Base-by-base conservation (phyloP, 2,888 invertebrate genomes). In the Hololepta plana region DNA sequence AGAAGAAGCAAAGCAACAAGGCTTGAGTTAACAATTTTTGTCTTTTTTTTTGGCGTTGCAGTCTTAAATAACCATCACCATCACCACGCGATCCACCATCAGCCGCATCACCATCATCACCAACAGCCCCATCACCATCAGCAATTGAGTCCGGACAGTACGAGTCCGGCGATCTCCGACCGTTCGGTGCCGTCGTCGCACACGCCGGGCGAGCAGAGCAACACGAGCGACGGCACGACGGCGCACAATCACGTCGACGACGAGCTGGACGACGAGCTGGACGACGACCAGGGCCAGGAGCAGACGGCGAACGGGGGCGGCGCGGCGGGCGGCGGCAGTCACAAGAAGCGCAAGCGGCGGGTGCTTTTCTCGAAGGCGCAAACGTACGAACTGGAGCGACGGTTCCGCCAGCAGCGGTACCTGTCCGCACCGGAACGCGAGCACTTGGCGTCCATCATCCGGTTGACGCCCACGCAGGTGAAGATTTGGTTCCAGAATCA, bases 401-500 rank as follows among this genome's bases (percentile, higher is more conserved):
- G 95, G 35, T 96, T 96, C 56, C 67, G 91, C 3, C 91, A 93
- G 48, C 96, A 98, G 53, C 64, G 91, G 37, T 98, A 98, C 55
- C 64, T 98, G 9, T 93, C 93, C 3, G 98, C 96, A 0, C 96
- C 96, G 0, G 98, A 98, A 53, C 59, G 98, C 16, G 98, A 98
- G 49, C 93, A 95, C 49, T 60, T 98, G 37, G 96, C 98, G 3
- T 84, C 84, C 35, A 65, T 91, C 43, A 96, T 98, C 36, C 68
- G 88, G 29, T 62, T 98, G 31, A 95, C 96, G 2, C 96, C 96
- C 0, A 96, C 95, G 3, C 98, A 98, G 61, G 84, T 84, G 26
- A 95, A 95, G 59, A 96, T 98, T 44, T 98, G 96, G 96, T 98
- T 96, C 60, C 95, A 95, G 54, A 95, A 95, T 55, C 96, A 96